A percentile compares a stretch with the other conserved stretches of the same genome.
These are phyloP conservation scores for Syngnathus rostellatus DNA, from an alignment of 2,797 vertebrate genomes.

Conservation along the genomic window DNA sequence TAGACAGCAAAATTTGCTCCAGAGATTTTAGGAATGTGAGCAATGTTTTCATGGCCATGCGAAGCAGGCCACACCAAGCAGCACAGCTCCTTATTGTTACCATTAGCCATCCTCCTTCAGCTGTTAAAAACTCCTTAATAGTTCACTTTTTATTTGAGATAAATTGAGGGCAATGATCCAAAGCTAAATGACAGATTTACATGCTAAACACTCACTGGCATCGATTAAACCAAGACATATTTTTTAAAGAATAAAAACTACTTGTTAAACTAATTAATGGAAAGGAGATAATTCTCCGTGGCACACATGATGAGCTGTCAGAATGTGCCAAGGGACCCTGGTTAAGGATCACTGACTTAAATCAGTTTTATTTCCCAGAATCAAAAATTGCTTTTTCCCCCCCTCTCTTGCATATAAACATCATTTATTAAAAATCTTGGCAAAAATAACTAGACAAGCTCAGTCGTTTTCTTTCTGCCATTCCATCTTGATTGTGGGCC, in stretches of 20 bases:
- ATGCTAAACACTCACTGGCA: not conserved
- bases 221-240: not conserved
- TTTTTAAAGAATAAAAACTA: not conserved
- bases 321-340: not conserved
- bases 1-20: not conserved
- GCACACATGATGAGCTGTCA: not conserved
- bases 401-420: not conserved
- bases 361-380: not conserved
- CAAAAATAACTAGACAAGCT: constrained; percentile 9
- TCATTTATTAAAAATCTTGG: constrained; percentile 6
- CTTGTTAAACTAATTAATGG: not conserved
- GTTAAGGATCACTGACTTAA: not conserved
- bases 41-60: not conserved
- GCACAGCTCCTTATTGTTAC: not conserved
- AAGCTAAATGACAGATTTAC: no score
- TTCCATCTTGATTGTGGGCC: constrained; percentile 38
- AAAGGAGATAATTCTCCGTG: not conserved
- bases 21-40: not conserved
- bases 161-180: no score
- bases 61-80: not conserved
- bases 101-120: not conserved
- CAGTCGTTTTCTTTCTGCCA: constrained; percentile 24
- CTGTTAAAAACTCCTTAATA: not conserved
- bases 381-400: not conserved
- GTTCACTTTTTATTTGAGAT: no score